Base-by-base conservation (phyloP, 2,797 vertebrate species). In the Melanitta fusca region DNA sequence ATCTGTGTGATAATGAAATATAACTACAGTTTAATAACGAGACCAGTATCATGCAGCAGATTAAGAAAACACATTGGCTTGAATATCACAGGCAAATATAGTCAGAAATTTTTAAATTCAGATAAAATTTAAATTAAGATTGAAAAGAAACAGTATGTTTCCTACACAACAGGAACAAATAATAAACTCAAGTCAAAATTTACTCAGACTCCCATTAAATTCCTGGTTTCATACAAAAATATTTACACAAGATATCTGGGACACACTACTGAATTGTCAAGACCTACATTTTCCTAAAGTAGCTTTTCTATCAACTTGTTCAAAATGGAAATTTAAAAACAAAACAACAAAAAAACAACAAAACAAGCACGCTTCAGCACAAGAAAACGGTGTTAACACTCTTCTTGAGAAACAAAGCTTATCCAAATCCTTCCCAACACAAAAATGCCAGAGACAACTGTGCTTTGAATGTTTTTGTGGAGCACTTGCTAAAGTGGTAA, bases 291-390 rank as follows among this genome's bases (percentile, higher is more conserved):
- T 74, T 64, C 25, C 10, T 21, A 58, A 8, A 16, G 1, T 28
- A 19, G 38, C 11, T 28, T 28, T 43, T 74, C 3, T 78, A 80
- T 53, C 14, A 56, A 15, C 1, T 60, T 27, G 1, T 22, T 34
- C 6, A 62, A 58, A 7, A 6, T 24, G 7, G 3, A 75, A 54
- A 51, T 28, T 11, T 6, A 53, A 61, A 30, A 25, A 11, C 13
- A 15, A 36, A 19, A 3, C 10, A 10, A 15, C 8, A 58, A 30
- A 7, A 19, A 14, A 15, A 30, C 16, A 53, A 15, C 5, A 1
- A 1, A 30, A 49, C 2, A 1, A 13, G 0, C 1, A 28, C 18
- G 1, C 10, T 3, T 30, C 24, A 45, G 11, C 6, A 39, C 25
- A 18, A 32, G 81, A 77, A 72, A 71, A 19, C 1, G 0, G 0